These are phyloP conservation scores for Catocala nupta DNA, from an alignment of 2,888 invertebrate species.

Conservation along the genomic window DNA sequence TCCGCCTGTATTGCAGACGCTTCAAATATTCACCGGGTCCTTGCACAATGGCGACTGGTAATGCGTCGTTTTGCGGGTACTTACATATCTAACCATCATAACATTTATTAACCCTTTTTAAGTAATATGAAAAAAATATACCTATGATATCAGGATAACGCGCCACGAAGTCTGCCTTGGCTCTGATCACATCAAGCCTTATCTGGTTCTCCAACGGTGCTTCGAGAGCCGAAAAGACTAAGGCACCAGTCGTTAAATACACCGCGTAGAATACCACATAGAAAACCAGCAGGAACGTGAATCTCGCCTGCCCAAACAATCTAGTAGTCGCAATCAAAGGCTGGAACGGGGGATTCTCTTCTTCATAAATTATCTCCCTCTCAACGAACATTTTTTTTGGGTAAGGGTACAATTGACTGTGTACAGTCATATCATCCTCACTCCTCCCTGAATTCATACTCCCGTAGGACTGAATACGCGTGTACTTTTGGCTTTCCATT, in stretches of 20 bases:
- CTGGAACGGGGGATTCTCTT: slow-evolving; percentile 79
- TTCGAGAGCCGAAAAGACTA: slow-evolving; percentile 90
- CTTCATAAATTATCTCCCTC: slow-evolving; percentile 79
- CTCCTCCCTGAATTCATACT: slow-evolving; percentile 78
- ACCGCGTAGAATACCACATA: slow-evolving; percentile 88
- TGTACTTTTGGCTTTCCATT: slow-evolving; percentile 72
- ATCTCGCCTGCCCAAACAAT: slow-evolving; percentile 85
- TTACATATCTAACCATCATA: not conserved
- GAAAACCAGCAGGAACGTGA: slow-evolving; percentile 83
- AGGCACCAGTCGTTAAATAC: slow-evolving; percentile 89
- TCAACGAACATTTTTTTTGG: slow-evolving; percentile 79
- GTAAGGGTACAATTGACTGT: slow-evolving; percentile 79
- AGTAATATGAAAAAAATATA: slow-evolving; percentile 60
- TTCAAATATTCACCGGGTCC: slow-evolving; percentile 36
- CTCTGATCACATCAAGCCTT: slow-evolving; percentile 80
- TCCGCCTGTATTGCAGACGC: slow-evolving; percentile 28
- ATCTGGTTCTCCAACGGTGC: slow-evolving; percentile 88
- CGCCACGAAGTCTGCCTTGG: slow-evolving; percentile 86
- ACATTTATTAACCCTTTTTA: not conserved
- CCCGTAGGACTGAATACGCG: slow-evolving; percentile 79
- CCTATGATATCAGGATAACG: slow-evolving; percentile 89
- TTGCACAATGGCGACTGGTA: slow-evolving; percentile 17
- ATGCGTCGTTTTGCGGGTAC: slow-evolving; percentile 28
- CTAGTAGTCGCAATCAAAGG: slow-evolving; percentile 76
- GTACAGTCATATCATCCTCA: slow-evolving; percentile 82